A percentile compares a stretch with the other conserved stretches of the same genome.
These are phyloP conservation scores for Podocnemis expansa DNA, from an alignment of 2,113 vertebrate species.

Conservation along the genomic window DNA sequence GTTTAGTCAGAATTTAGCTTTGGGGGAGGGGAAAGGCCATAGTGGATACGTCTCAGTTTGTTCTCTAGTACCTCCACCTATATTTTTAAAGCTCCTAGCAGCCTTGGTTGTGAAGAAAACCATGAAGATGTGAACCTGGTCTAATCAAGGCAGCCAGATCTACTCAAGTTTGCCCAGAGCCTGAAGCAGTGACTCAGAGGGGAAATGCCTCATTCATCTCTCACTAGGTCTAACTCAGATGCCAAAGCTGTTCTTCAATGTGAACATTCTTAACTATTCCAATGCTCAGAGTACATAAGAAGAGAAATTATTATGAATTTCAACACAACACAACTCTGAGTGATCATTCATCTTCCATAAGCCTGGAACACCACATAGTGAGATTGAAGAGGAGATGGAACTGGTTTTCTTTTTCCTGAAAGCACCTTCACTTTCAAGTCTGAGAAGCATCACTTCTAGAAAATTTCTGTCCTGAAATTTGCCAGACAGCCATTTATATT, in stretches of 20 bases:
- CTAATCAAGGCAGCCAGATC: not conserved
- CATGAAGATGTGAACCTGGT: not conserved
- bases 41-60: not conserved
- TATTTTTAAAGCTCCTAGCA: slow-evolving; percentile 7
- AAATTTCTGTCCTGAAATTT: not conserved
- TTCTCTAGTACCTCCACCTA: not conserved
- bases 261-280: not conserved
- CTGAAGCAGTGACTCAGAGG: not conserved
- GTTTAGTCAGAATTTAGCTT: not conserved
- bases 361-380: not conserved
- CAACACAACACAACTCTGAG: not conserved
- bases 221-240: not conserved
- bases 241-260: not conserved
- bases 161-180: not conserved
- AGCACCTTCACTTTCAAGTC: not conserved
- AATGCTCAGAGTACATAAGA: not conserved
- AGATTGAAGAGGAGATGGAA: not conserved
- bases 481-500: too few relatives aligned
- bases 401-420: accelerated
- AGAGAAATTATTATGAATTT: not conserved
- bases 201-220: not conserved
- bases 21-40: not conserved
- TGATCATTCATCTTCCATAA: not conserved
- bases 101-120: slow-evolving; percentile 1
- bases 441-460: not conserved